Conservation (phyloP, 2,888 invertebrate genomes). For the Drosophila trichaetosa region DNA sequence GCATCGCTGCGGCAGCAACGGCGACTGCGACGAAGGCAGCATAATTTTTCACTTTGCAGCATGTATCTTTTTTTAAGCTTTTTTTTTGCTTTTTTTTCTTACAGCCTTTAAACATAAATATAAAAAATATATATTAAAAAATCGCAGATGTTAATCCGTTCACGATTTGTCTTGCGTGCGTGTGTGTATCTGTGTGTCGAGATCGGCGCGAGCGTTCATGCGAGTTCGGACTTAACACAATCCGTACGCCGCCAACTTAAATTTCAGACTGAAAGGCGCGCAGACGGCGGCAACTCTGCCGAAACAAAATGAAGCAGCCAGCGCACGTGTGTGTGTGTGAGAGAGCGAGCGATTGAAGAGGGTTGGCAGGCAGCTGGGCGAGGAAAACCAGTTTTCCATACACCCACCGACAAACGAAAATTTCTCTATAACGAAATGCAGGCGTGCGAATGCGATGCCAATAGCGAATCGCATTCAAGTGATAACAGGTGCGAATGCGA, state of each 20-base stretch:
- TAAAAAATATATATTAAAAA: conserved; percentile 31
- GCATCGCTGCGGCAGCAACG: conserved; percentile 40
- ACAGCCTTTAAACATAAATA: conserved; percentile 20
- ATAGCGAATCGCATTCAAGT: conserved; percentile 12
- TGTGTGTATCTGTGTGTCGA: conserved; percentile 29
- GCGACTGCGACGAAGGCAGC: conserved; percentile 62
- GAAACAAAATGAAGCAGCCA: conserved; percentile 73
- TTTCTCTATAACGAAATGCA: conserved; percentile 71
- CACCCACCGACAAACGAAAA: conserved; percentile 43
- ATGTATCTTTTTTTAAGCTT: conserved; percentile 47
- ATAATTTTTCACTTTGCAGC: conserved; percentile 61
- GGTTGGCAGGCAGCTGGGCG: conserved; percentile 58
- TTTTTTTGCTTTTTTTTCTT: conserved; percentile 13
- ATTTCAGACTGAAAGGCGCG: conserved; percentile 65
- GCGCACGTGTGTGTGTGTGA: conserved; percentile 37
- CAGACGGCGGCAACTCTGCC: conserved; percentile 67
- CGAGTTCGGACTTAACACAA: conserved; percentile 23
- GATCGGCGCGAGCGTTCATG: conserved; percentile 46
- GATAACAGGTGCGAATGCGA: conserved; percentile 47
- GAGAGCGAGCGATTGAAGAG: conserved; percentile 13
- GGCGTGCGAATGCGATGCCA: conserved; percentile 49
- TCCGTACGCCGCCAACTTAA: conserved; percentile 68
- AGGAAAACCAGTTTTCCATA: conserved; percentile 65
- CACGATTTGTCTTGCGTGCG: conserved; percentile 29
- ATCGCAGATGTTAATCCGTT: conserved; percentile 40